A percentile compares a stretch with the other conserved stretches of the same genome.
Conservation (phyloP, 2,113 vertebrate genomes). For the Passer domesticus region DNA sequence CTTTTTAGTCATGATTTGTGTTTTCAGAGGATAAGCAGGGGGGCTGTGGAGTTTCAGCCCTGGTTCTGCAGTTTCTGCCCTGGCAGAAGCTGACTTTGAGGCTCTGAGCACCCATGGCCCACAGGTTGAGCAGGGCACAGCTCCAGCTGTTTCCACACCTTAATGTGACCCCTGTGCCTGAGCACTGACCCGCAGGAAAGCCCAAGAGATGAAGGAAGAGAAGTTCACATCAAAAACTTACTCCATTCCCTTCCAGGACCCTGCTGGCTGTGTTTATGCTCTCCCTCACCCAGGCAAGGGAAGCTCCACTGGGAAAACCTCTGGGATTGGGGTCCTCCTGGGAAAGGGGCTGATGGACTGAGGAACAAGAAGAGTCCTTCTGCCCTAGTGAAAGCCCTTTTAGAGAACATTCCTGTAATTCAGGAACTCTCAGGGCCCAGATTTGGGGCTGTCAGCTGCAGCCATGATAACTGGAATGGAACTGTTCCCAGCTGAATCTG, state of each 20-base stretch:
- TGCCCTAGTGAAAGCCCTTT: background rate
- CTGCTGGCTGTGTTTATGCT: background rate
- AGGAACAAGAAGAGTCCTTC: background rate
- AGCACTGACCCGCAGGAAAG: background rate
- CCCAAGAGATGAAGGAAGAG: background rate
- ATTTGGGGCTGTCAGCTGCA: background rate
- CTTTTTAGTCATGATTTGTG: background rate
- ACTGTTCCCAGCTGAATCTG: background rate
- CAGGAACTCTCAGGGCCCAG: background rate
- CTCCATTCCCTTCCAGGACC: background rate
- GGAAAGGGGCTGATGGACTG: background rate
- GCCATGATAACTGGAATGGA: background rate
- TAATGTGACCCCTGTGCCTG: background rate
- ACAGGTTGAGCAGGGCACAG: background rate
- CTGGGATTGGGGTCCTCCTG: background rate
- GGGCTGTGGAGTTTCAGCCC: background rate
- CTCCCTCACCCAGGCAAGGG: background rate
- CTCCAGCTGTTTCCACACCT: background rate
- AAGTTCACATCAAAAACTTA: background rate
- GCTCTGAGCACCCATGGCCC: rapidly evolving
- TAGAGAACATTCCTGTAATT: background rate
- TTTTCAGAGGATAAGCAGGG: background rate
- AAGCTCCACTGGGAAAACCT: background rate
- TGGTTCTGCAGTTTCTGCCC: background rate
- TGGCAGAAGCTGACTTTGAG: rapidly evolving